Base-by-base conservation (phyloP, 2,888 invertebrate genomes). In the Cerastis leucographa region DNA sequence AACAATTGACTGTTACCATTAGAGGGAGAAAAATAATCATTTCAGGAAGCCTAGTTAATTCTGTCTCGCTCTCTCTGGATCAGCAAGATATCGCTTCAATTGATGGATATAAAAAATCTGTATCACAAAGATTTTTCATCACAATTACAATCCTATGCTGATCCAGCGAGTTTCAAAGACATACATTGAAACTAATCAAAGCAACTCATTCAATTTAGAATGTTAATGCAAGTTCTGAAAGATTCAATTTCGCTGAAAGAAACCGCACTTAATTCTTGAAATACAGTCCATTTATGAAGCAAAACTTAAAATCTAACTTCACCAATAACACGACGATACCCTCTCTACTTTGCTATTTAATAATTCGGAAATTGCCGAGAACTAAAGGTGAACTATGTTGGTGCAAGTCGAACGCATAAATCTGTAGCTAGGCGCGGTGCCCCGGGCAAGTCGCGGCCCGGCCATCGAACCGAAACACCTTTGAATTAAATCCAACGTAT, bases 341-440 rank as follows among this genome's bases (percentile, higher is more conserved):
- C 11, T 76, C 75, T 87, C 88, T 86, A 86, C 51, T 73, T 88
- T 76, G 61, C 70, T 71, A 75, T 86, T 85, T 80, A 78, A 74
- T 81, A 86, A 78, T 86, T 86, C 81, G 74, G 68, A 77, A 84
- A 76, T 80, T 79, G 67, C 56, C 61, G 75, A 87, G 89, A 87
- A 92, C 90, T 89, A 89, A 90, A 90, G 87, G 89, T 83, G 74
- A 87, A 87, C 83, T 86, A 84, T 88, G 86, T 83, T 78, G 85
- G 87, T 88, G 84, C 88, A 86, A 90, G 86, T 87, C 85, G 87
- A 90, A 91, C 89, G 90, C 89, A 93, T 93, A 93, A 93, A 93
- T 93, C 92, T 87, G 86, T 83, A 90, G 91, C 89, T 69, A 80
- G 78, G 85, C 88, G 85, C 88, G 85, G 82, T 87, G 86, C 91